Evolutionary conservation across 2,888 invertebrate genomes (phyloP), one percentile per base, ranked within the genome.

Genomic region (Troilus luridus): DNA sequence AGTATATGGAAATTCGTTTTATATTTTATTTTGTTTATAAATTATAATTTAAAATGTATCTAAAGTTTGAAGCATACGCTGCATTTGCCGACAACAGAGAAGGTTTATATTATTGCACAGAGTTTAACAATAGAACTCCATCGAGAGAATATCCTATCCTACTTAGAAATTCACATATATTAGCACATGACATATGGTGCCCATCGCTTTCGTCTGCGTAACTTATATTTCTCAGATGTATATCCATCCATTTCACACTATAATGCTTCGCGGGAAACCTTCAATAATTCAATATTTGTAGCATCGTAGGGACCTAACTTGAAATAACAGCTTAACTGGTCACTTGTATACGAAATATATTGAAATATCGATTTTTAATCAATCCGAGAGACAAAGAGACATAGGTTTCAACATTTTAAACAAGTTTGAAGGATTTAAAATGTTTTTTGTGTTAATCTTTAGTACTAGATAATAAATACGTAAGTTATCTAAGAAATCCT

Each of bases 161-260:
- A 56, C 21, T 85, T 85, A 56, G 85, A 85, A 85, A 85, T 85
- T 56, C 56, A 58, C 85, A 85, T 85, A 56, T 5, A 85, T 85
- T 56, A 85, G 3, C 10, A 56, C 3, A n/a, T 85, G 56, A 85
- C 85, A 85, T 56, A 56, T 85, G 56, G 56, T 56, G 85, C n/a
- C 21, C 56, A 85, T 6, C 85, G 85, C 85, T 56, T 77, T 10
- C 72, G 7, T 77, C 27, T 77, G 27, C 72, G 17, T 77, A 19
- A 77, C 41, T 77, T 14, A 67, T 24, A 12, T 24, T 27, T 67
- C 24, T 67, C 72, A 41, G 72, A 8, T 19, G 72, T 41, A 77
- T 77, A 41, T 41, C 41, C 41, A 41, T 41, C 41, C 41, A 41
- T 41, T 41, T 41, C 41, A 41, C 41, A 41, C 41, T 41, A 41